A percentile compares a stretch with the other conserved stretches of the same genome.
These are phyloP conservation scores for Lindbergichthys nudifrons DNA, from an alignment of 2,797 vertebrate species.

Conservation along the genomic window DNA sequence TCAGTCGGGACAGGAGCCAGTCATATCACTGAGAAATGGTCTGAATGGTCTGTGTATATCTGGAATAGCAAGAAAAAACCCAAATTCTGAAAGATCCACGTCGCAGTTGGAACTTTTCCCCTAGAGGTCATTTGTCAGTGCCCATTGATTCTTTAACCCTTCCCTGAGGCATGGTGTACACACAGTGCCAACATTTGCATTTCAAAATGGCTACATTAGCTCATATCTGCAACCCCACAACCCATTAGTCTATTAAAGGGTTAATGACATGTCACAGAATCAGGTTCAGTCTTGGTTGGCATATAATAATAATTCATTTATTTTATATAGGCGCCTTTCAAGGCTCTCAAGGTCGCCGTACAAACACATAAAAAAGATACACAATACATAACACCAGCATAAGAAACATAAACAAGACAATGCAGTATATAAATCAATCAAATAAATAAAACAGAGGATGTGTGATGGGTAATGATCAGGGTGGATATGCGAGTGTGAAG, in stretches of 20 bases:
- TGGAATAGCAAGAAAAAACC: neutral
- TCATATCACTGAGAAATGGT: neutral
- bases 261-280: slow-evolving; percentile 75
- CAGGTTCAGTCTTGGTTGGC: slow-evolving; percentile 47
- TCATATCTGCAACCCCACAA: slow-evolving; percentile 39
- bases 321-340: too few relatives aligned
- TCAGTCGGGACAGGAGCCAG: neutral
- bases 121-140: slow-evolving; percentile 30
- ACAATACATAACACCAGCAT: too few relatives aligned
- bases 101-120: slow-evolving; percentile 46
- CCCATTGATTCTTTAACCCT: slow-evolving; percentile 9
- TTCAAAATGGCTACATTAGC: slow-evolving; percentile 55
- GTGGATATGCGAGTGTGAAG: too few relatives aligned
- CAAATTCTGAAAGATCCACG: neutral
- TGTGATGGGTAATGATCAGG: too few relatives aligned
- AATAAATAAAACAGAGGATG: too few relatives aligned
- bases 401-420: too few relatives aligned
- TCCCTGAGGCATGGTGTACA: neutral
- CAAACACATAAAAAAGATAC: too few relatives aligned
- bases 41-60: neutral
- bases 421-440: too few relatives aligned
- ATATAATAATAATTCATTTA: neutral
- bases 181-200: slow-evolving; percentile 38
- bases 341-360: too few relatives aligned
- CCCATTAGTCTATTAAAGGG: slow-evolving; percentile 78